phyloP scores from a whole-genome alignment of 2,113 vertebrate genomes.

The Pseudopodoces humilis region DNA sequence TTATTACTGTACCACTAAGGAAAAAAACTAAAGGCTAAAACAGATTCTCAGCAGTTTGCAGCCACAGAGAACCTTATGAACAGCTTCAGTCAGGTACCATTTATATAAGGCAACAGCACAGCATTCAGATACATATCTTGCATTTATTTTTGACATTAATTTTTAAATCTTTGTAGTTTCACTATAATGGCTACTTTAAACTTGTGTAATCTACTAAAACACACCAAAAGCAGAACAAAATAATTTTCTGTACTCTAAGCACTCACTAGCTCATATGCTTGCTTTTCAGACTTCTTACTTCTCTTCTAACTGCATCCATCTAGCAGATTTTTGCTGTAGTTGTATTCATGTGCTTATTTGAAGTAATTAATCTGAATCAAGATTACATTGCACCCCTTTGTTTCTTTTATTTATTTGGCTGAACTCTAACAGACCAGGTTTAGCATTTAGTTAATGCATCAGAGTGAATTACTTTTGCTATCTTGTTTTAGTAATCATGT shows the following conservation, averaged over 20 bases:
- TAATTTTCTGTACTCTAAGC: background rate
- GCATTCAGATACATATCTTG: background rate
- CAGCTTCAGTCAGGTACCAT: background rate
- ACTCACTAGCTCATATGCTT: background rate
- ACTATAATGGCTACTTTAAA: background rate
- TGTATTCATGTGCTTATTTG: constrained; percentile 56
- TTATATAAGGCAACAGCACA: background rate
- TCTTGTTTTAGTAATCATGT: constrained; percentile 61
- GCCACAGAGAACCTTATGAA: background rate
- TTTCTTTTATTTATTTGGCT: constrained; percentile 56
- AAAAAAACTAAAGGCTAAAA: background rate
- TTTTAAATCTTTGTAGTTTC: background rate
- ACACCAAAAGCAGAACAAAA: background rate
- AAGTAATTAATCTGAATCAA: constrained; percentile 64
- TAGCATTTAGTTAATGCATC: constrained; percentile 58
- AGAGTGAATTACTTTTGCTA: constrained; percentile 55
- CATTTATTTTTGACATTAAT: background rate
- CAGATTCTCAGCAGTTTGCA: background rate
- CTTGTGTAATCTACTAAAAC: background rate
- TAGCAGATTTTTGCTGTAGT: constrained; percentile 54
- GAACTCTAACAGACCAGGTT: constrained; percentile 33
- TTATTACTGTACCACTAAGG: background rate
- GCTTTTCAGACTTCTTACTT: constrained; percentile 39
- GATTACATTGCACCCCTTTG: constrained; percentile 43
- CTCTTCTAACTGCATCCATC: constrained; percentile 9